Percentiles rank a stretch among this genome's conserved stretches.
Conservation (phyloP, 2,888 invertebrate species). For the Linyphia triangularis region DNA sequence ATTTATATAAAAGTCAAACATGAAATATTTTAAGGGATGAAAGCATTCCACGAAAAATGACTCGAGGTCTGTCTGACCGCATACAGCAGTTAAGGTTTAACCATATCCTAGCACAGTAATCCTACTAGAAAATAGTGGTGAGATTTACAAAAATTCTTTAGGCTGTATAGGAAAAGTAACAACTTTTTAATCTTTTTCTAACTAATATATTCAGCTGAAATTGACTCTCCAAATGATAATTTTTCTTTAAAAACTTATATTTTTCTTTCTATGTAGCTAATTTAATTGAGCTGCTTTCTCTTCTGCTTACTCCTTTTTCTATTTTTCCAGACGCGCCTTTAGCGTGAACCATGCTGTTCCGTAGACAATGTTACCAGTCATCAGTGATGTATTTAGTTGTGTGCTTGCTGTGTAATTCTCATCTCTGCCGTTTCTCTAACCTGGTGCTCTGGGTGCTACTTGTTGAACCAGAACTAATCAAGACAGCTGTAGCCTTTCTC, state of each 20-base stretch:
- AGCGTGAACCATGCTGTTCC: slow-evolving; percentile 65
- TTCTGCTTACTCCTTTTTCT: slow-evolving; percentile 72
- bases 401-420: slow-evolving; percentile 73
- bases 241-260: neutral
- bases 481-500: slow-evolving; percentile 71
- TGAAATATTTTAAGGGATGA: too few relatives aligned
- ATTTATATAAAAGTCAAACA: too few relatives aligned
- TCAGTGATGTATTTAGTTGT: slow-evolving; percentile 72
- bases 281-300: slow-evolving; percentile 48
- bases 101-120: too few relatives aligned
- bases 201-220: neutral
- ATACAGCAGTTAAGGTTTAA: too few relatives aligned
- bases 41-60: too few relatives aligned
- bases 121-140: neutral
- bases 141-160: neutral
- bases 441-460: slow-evolving; percentile 75
- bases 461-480: slow-evolving; percentile 72
- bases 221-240: neutral
- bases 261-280: slow-evolving; percentile 19
- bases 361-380: slow-evolving; percentile 67
- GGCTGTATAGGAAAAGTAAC: neutral
- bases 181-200: neutral
- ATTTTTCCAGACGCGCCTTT: slow-evolving; percentile 73
- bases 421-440: slow-evolving; percentile 70
- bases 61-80: too few relatives aligned